Evolutionary conservation across 2,888 invertebrate species (phyloP), one percentile per base, ranked within the genome.

Genomic region (Morpho deidamia): DNA sequence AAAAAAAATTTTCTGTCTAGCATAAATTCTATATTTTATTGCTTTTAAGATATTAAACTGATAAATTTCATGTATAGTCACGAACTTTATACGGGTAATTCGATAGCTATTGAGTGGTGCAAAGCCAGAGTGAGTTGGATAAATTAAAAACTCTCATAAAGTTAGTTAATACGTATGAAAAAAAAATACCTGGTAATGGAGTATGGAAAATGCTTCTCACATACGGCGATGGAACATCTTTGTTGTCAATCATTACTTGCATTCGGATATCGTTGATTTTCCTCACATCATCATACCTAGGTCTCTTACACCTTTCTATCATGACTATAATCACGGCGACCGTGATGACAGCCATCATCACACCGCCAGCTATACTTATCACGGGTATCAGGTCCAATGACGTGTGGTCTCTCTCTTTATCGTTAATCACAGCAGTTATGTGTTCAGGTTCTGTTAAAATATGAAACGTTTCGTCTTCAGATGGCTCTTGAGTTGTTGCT

Each of bases 361-460:
- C 80, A 10, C 91, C 90, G 54, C 89, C 90, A 23, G 84, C 90
- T 66, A 91, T 89, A 67, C 90, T 85, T 66, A 90, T 78, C 53
- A 90, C 86, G 38, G 90, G 90, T 65, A 89, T 73, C 47, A 90
- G 74, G 66, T 87, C 84, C 56, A 87, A 74, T 49, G 89, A 84
- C 0, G 78, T 71, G 53, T 74, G 77, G 32, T 85, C 84, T 51
- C 72, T 75, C 39, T 75, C 84, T 63, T 83, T 89, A 11, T 88
- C 89, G 59, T 76, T 85, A 80, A 89, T 85, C 41, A 90, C 85
- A 49, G 90, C 89, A 10, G 90, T 90, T 59, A 90, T 90, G 70
- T 90, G 90, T 72, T 90, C 90, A 59, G 90, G 90, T 64, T 90
- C 90, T 85, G 90, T 90, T 76, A 90, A 89, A 83, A 90, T 87